A percentile compares a stretch with the other conserved stretches of the same genome.
phyloP scores from a whole-genome alignment of 2,113 vertebrate genomes.

The Mormyrus lacerda region DNA sequence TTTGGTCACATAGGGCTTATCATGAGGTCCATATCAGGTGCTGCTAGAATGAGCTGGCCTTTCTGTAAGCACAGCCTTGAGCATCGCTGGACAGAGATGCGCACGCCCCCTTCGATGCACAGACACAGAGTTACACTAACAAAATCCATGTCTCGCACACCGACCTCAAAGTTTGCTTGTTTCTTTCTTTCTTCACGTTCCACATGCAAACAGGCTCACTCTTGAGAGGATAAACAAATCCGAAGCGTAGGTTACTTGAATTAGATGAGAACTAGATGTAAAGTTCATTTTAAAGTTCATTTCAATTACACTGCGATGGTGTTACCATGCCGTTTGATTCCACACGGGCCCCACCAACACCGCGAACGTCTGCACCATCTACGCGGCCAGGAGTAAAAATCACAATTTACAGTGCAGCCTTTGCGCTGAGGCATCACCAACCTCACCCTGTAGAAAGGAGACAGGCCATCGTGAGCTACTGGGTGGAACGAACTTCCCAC shows the following conservation, averaged over 20 bases:
- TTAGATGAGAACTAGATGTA: not conserved
- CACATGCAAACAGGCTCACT: not conserved
- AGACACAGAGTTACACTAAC: not conserved
- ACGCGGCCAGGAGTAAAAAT: not conserved
- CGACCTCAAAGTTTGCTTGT: not conserved
- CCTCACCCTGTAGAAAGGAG: not conserved
- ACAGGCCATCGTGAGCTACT: not conserved
- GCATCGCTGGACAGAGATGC: not conserved
- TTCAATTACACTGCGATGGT: not conserved
- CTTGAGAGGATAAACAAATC: not conserved
- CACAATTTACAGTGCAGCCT: not conserved
- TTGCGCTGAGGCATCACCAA: not conserved
- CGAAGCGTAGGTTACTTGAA: not conserved
- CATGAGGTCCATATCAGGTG: not conserved
- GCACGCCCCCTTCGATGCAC: not conserved
- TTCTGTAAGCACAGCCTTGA: not conserved
- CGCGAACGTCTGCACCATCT: not conserved
- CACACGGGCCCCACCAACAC: not conserved
- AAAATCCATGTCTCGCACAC: not conserved
- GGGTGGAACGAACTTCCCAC: not conserved
- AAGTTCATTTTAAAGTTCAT: slow-evolving; percentile 19
- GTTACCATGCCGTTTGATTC: not conserved
- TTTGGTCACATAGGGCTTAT: not conserved
- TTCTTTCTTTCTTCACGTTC: not conserved
- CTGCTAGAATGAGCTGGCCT: not conserved